These are phyloP conservation scores for Epizoanthus rinbou DNA, from an alignment of 92 coral and sea anemone genomes.

Conservation along the genomic window DNA sequence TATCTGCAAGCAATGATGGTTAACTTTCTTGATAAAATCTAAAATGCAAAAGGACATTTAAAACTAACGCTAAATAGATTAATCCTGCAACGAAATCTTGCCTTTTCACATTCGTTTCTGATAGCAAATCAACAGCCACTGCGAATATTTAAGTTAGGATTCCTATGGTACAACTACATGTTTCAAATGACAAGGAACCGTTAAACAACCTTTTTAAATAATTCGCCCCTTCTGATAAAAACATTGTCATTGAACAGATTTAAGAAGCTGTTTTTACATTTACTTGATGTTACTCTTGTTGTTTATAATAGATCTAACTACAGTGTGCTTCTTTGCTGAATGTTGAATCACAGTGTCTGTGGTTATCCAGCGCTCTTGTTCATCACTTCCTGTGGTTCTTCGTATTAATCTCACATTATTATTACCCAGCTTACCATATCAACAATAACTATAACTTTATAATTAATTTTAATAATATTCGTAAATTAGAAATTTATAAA, in stretches of 20 bases:
- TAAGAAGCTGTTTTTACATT: neutral
- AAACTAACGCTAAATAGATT: neutral
- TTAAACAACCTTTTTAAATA: neutral
- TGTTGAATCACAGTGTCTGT: neutral
- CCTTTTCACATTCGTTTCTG: neutral
- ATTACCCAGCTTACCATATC: neutral
- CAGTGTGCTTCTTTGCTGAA: neutral
- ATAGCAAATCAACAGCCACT: neutral
- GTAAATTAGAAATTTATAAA: slow-evolving; percentile 23
- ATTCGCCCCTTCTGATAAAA: neutral
- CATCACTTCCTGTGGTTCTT: neutral
- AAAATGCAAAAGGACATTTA: slow-evolving; percentile 10
- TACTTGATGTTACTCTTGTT: neutral
- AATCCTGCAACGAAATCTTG: neutral
- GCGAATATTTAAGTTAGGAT: neutral
- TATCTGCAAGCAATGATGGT: slow-evolving; percentile 35
- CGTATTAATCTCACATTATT: neutral
- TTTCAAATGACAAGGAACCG: too few relatives aligned
- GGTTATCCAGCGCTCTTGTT: neutral
- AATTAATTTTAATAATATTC: neutral
- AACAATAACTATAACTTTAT: slow-evolving; percentile 16
- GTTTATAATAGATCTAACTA: neutral
- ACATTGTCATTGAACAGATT: neutral
- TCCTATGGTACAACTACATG: neutral
- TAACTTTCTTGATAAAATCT: neutral